Evolutionary conservation across 2,797 vertebrate species (phyloP), one percentile per base, ranked within the genome.

Genomic region (Threskiornis aethiopicus): DNA sequence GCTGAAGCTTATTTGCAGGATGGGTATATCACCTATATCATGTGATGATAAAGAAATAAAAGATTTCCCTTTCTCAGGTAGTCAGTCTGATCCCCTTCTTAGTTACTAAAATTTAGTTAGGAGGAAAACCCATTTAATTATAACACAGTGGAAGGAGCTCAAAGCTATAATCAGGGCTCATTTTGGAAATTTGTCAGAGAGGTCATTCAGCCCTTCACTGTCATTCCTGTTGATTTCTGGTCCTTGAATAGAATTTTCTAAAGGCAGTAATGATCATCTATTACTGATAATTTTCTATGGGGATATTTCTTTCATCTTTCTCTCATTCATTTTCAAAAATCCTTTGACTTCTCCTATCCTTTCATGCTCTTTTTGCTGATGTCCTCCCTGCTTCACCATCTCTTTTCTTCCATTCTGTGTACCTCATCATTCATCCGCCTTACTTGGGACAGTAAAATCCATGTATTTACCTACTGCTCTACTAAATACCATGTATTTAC

Each of bases 111-210:
- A 70, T 47, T 87, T 64, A 59, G 54, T 65, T 76, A 90, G n/a
- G 65, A 84, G 33, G 46, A 81, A 91, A 75, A 41, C 28, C 55
- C 61, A 66, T 71, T 96, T 93, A 87, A 91, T 94, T 91, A 75
- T 16, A 77, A 72, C 51, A 70, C 24, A 51, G 57, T 67, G 52
- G 73, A 91, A 87, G 42, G 33, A 90, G 33, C 46, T 83, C 54
- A 81, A 83, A 89, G 49, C 49, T 86, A 66, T 72, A 89, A 86
- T 42, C 66, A 64, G 31, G 47, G 15, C 10, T 64, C 7, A 79
- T 55, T 93, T 66, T n/a, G n/a, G 82, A 86, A 75, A 96, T 91
- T 52, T 87, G n/a, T 90, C 76, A 81, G 35, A 87, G 33, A 85
- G 49, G 84, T 93, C 79, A 83, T 69, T 87, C 84, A 95, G 88